Base-by-base conservation (phyloP, 2,113 vertebrate species). In the Aleadryas rufinucha region DNA sequence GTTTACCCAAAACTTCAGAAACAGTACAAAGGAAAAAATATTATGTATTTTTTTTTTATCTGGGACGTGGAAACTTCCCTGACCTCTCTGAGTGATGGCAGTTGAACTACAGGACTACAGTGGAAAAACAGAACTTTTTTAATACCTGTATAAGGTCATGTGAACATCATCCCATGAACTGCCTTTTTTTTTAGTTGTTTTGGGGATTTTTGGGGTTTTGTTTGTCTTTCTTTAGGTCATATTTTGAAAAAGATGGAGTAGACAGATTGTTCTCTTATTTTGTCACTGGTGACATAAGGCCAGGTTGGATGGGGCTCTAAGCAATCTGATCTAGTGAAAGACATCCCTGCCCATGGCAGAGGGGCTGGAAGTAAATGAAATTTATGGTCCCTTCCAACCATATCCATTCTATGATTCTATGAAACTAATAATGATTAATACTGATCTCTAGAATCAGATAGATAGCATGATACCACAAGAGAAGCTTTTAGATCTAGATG, bases 181-280 rank as follows among this genome's bases (percentile, higher is more conserved):
- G 17, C 15, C 3, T 14, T 13, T 23, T 30, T 65, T 88, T 94
- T 50, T 1, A 20, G 6, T 64, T 35, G 7, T 4, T 78, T 45
- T 74, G 8, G 2, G 0, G n/a, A 52, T 72, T 61, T 2, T 17
- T 54, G 6, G 6, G 2, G 1, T n/a, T 78, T 61, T 77, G 6
- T 18, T 56, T 35, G 7, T 16, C 56, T 56, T 52, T 71, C 4
- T 68, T 86, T 28, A 44, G 11, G 4, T 75, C 12, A 50, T 8
- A 27, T 57, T 79, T 85, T 70, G 6, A n/a, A 75, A 71, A 42
- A 70, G 19, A 18, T 60, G 35, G 10, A 33, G 26, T 33, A 45
- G 14, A 65, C 12, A 85, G 30, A 61, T 83, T 65, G 5, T 6
- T 81, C 4, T 72, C 20, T 80, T 72, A n/a, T 8, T 52, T 66